These are phyloP conservation scores for Trissolcus japonicus DNA, from an alignment of 2,888 invertebrate genomes.

Conservation along the genomic window DNA sequence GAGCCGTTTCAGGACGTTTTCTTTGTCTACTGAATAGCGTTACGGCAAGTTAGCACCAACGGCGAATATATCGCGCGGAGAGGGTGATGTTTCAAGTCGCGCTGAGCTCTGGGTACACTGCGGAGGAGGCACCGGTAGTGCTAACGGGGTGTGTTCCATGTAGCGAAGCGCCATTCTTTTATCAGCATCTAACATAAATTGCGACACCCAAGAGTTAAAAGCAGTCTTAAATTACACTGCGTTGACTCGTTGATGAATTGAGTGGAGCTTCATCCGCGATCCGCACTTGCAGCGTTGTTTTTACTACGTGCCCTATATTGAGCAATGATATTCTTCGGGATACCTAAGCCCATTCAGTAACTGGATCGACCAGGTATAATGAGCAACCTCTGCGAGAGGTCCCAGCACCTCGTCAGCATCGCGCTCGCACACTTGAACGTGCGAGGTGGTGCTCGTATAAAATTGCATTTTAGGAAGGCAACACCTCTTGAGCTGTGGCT, in stretches of 20 bases:
- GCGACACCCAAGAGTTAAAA: conserved; percentile 77
- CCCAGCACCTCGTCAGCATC: conserved; percentile 49
- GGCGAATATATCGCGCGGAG: conserved; percentile 53
- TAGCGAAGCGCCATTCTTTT: conserved; percentile 74
- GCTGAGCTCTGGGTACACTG: conserved; percentile 54
- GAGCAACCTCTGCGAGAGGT: conserved; percentile 59
- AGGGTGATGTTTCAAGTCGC: conserved; percentile 52
- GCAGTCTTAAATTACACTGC: conserved; percentile 77
- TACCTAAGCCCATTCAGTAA: conserved; percentile 59
- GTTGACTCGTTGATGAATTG: conserved; percentile 76
- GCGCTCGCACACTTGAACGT: conserved; percentile 47
- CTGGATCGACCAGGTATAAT: conserved; percentile 65
- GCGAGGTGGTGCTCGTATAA: conserved; percentile 54
- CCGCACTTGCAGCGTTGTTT: conserved; percentile 69
- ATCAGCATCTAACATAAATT: conserved; percentile 77
- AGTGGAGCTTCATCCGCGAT: conserved; percentile 68
- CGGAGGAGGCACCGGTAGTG: conserved; percentile 57
- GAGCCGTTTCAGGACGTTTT: conserved; percentile 32
- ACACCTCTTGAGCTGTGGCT: conserved; percentile 49
- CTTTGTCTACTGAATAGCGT: conserved; percentile 46
- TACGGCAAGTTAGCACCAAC: conserved; percentile 55
- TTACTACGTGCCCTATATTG: conserved; percentile 66
- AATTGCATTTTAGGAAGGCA: conserved; percentile 58
- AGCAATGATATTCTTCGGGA: conserved; percentile 46
- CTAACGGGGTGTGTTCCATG: conserved; percentile 62